Conservation (phyloP, 2,888 invertebrate species). For the Nemotelus pantherinus region DNA sequence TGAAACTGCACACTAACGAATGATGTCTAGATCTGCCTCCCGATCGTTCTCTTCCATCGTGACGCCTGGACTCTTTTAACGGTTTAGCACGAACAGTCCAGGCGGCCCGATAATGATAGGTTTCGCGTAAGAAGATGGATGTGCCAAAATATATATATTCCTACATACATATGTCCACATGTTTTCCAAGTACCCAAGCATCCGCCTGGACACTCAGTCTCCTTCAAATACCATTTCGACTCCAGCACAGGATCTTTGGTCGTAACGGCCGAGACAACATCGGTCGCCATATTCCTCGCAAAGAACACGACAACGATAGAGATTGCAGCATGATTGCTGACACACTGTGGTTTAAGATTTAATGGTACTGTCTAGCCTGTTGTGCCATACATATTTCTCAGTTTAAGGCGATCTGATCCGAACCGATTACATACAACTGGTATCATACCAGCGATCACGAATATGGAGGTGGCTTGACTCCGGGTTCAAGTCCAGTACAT, state of each 20-base stretch:
- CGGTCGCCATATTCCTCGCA: constrained; percentile 13
- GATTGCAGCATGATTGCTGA: constrained; percentile 38
- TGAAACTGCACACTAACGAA: too few relatives aligned
- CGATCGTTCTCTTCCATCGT: background rate
- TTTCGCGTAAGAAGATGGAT: constrained; percentile 47
- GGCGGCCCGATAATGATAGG: constrained; percentile 46
- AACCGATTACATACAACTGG: too few relatives aligned
- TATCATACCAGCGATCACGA: constrained; percentile 3
- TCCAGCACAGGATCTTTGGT: too few relatives aligned
- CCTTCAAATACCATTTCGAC: background rate
- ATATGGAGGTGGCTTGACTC: constrained; percentile 24
- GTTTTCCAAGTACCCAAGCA: background rate
- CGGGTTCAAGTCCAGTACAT: constrained; percentile 22
- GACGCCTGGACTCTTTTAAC: constrained; percentile 14
- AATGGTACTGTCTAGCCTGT: constrained; percentile 43
- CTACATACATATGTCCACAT: background rate
- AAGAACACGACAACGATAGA: constrained; percentile 28
- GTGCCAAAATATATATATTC: constrained; percentile 46
- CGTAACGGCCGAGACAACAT: background rate
- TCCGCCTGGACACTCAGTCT: constrained; percentile 12
- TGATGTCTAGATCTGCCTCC: too few relatives aligned
- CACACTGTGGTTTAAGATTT: constrained; percentile 42
- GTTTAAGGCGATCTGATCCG: too few relatives aligned
- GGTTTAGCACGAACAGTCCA: constrained; percentile 35
- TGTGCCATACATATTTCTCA: background rate